These are phyloP conservation scores for Rhodeus uyekii DNA, from an alignment of 2,797 vertebrate species.

Conservation along the genomic window DNA sequence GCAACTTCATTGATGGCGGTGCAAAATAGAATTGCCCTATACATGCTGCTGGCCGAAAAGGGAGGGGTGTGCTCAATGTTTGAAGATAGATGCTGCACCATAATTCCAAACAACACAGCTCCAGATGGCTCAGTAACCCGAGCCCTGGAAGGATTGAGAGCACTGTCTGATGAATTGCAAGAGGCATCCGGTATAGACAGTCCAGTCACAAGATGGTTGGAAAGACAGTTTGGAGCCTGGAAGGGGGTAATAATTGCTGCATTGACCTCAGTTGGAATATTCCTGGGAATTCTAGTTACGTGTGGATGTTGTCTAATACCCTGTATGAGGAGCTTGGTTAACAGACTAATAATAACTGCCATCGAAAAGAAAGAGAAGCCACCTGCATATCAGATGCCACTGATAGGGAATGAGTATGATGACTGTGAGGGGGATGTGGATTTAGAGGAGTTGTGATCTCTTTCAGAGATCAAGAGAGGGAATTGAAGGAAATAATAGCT, in stretches of 20 bases:
- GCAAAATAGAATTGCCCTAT: constrained; percentile 35
- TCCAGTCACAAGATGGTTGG: not conserved
- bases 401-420: no score
- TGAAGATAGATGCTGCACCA: constrained; percentile 3
- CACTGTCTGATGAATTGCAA: not conserved
- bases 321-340: not conserved
- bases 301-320: constrained; percentile 29
- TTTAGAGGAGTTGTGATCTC: no score
- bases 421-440: no score
- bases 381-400: no score
- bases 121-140: not conserved
- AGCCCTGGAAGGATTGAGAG: not conserved
- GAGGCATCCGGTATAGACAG: not conserved
- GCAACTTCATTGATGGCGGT: not conserved
- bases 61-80: no score
- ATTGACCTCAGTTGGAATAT: not conserved
- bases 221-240: not conserved
- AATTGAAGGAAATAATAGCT: no score
- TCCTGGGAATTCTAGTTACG: not conserved
- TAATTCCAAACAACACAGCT: constrained; percentile 4
- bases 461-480: no score
- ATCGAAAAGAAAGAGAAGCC: not conserved
- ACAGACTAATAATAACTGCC: not conserved
- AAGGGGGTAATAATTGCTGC: not conserved
- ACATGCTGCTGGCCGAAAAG: constrained; percentile 46